These are phyloP conservation scores for Caenorhabditis uteleia DNA, from an alignment of 2,888 invertebrate species.

Conservation along the genomic window DNA sequence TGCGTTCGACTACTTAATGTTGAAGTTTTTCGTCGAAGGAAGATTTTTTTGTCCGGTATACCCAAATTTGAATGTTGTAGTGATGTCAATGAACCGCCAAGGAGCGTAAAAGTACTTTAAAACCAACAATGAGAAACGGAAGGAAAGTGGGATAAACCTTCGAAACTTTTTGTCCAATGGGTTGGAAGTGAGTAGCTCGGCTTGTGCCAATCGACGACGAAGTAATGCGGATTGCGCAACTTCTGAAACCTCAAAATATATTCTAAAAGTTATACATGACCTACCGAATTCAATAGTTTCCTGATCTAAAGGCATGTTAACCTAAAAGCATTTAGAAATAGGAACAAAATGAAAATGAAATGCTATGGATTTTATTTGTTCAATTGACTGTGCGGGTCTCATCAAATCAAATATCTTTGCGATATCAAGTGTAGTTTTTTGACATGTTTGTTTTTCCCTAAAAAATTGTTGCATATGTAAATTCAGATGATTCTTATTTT, in stretches of 20 bases:
- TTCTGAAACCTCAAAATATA: conserved; percentile 26
- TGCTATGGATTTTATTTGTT: not conserved
- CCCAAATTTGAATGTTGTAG: conserved; percentile 18
- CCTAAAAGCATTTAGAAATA: not conserved
- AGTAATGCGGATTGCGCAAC: conserved; percentile 52
- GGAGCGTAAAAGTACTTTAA: conserved; percentile 22
- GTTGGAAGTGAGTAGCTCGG: conserved; percentile 44
- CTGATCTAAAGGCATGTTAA: conserved; percentile 25
- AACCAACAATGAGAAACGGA: conserved; percentile 1
- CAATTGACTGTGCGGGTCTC: too few species aligned
- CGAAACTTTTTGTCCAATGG: conserved; percentile 38
- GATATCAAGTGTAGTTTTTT: too few species aligned
- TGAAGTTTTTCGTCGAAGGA: conserved; percentile 31
- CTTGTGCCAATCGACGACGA: conserved; percentile 49
- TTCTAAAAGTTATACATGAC: not conserved
- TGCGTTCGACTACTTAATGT: conserved; percentile 23
- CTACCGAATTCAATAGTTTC: conserved; percentile 31
- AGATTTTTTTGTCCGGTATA: conserved; percentile 21
- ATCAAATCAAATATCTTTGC: too few species aligned
- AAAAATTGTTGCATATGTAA: too few species aligned
- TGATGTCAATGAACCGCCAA: conserved; percentile 22
- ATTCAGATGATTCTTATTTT: too few species aligned
- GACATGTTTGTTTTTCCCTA: too few species aligned
- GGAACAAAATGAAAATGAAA: not conserved
- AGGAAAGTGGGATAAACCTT: conserved; percentile 5